Percentiles rank a stretch among this genome's conserved stretches.
Conservation (phyloP, 2,113 vertebrate genomes). For the Nibea coibor region DNA sequence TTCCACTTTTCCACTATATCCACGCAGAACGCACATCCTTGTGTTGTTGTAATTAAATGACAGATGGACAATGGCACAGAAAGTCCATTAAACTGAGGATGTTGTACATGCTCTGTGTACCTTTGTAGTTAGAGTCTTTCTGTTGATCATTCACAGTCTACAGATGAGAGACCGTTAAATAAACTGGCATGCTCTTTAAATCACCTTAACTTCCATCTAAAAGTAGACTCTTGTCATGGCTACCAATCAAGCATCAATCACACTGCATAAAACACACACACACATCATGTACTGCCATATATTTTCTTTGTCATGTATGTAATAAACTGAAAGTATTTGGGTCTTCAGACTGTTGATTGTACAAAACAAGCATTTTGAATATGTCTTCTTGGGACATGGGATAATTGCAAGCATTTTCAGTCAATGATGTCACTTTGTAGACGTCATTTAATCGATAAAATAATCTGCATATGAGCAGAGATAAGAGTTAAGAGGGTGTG, state of each 20-base stretch:
- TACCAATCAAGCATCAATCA: no score
- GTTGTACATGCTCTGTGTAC: neutral
- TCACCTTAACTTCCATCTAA: no score
- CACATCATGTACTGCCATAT: no score
- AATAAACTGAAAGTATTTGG: neutral
- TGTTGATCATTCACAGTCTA: neutral
- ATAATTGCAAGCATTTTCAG: no score
- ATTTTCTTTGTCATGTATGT: neutral
- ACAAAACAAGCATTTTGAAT: neutral
- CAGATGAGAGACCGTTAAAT: neutral
- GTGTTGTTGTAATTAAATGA: constrained; percentile 30
- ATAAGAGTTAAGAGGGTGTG: no score
- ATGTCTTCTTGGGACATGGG: neutral
- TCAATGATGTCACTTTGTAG: no score
- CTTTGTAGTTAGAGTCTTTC: neutral
- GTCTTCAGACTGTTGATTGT: neutral
- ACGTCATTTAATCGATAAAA: no score
- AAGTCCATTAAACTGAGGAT: constrained; percentile 28
- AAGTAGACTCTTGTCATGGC: no score
- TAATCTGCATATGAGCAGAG: no score
- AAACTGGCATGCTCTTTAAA: neutral
- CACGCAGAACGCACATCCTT: constrained; percentile 15
- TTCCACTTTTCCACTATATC: constrained; percentile 3
- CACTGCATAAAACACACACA: no score
- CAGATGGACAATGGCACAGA: neutral